phyloP scores from a whole-genome alignment of 1,140 invertebrate species.

The Drosophila mauritiana region DNA sequence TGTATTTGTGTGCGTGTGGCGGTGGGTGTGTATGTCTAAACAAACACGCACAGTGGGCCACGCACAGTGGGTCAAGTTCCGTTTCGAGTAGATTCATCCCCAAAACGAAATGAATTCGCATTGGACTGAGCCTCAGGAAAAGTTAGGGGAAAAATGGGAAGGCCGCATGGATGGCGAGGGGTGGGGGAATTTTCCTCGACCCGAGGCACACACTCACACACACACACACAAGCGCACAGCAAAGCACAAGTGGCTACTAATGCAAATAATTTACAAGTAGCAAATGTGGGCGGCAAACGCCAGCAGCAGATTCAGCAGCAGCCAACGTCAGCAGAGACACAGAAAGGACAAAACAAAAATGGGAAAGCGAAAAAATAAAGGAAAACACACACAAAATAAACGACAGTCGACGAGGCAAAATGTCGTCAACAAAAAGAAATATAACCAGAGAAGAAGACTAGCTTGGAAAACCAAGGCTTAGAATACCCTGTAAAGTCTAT shows the following conservation, averaged over 20 bases:
- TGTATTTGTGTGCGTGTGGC: slow-evolving; percentile 8
- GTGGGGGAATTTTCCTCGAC: slow-evolving; percentile 44
- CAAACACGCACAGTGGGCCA: slow-evolving; percentile 68
- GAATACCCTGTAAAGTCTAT: slow-evolving; percentile 19
- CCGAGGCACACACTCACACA: slow-evolving; percentile 56
- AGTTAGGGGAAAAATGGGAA: slow-evolving; percentile 12
- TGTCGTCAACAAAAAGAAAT: slow-evolving; percentile 75
- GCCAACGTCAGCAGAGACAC: slow-evolving; percentile 52
- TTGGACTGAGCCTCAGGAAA: slow-evolving; percentile 16
- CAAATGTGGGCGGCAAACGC: slow-evolving; percentile 75
- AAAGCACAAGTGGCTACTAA: slow-evolving; percentile 81
- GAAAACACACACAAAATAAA: slow-evolving; percentile 51
- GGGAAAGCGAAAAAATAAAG: slow-evolving; percentile 25
- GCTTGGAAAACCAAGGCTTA: slow-evolving; percentile 17
- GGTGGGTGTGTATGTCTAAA: slow-evolving; percentile 54
- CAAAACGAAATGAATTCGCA: slow-evolving; percentile 19
- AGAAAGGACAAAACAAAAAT: slow-evolving; percentile 54
- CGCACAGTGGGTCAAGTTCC: slow-evolving; percentile 53
- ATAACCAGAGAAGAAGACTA: slow-evolving; percentile 23
- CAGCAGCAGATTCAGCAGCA: slow-evolving; percentile 52
- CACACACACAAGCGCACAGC: slow-evolving; percentile 29
- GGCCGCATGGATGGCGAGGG: no score
- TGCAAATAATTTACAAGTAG: slow-evolving; percentile 84
- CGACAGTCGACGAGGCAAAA: slow-evolving; percentile 72
- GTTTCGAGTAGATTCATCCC: slow-evolving; percentile 42